phyloP scores from a whole-genome alignment of 2,797 vertebrate species.

The Muscicapa striata region DNA sequence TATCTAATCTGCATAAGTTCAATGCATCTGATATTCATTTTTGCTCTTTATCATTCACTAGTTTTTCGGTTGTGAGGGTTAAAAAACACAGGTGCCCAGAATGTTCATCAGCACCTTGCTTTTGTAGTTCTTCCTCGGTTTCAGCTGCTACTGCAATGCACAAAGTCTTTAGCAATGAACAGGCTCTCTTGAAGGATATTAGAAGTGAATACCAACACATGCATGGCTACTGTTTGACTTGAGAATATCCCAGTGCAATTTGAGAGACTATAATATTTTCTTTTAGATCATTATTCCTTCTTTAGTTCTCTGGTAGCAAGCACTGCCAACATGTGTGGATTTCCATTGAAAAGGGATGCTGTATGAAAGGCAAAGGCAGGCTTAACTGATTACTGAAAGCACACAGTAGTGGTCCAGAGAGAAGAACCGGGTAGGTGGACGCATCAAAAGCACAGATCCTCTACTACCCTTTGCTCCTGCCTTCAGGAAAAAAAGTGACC shows the following conservation, averaged over 20 bases:
- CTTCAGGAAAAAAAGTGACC: not conserved
- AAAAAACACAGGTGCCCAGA: not conserved
- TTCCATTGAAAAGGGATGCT: conserved; percentile 6
- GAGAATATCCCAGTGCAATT: not conserved
- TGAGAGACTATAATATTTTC: conserved; percentile 14
- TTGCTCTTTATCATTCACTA: not conserved
- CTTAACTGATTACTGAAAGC: not conserved
- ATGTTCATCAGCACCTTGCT: not conserved
- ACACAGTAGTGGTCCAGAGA: not conserved
- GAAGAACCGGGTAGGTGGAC: not conserved
- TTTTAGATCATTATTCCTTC: conserved; percentile 26
- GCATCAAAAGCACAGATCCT: not conserved
- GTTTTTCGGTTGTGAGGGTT: not conserved
- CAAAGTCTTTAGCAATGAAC: not conserved
- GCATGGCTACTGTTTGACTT: not conserved
- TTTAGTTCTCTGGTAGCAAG: not conserved
- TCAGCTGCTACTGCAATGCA: not conserved
- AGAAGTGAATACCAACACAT: not conserved
- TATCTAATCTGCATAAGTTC: not conserved
- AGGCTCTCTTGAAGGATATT: not conserved
- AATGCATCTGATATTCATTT: not conserved
- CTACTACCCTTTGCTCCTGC: not conserved
- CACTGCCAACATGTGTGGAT: conserved; percentile 21
- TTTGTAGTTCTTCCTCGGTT: not conserved
- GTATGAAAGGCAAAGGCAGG: not conserved